Base-by-base conservation (phyloP, 2,888 invertebrate species). In the Hymenopus coronatus region DNA sequence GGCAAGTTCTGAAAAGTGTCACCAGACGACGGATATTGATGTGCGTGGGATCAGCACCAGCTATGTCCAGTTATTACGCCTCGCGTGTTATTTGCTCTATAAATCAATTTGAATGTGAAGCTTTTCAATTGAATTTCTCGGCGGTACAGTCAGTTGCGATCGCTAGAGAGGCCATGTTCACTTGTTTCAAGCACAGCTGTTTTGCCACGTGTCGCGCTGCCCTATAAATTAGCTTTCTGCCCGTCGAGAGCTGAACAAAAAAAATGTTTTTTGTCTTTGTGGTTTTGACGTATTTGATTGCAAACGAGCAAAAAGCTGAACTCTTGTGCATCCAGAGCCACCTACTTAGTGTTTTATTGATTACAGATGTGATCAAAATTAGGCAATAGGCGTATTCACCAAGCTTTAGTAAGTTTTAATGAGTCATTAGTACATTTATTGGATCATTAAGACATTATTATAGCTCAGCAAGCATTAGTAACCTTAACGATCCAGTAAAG, bases 31-130 rank as follows among this genome's bases (percentile, higher is more conserved):
- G 54, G 15, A 70, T 70, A 70, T 70, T 70, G 54, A 70, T 70
- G 54, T 70, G 54, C 54, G 54, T 70, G 25, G 54, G 54, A 70
- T 70, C 54, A 70, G 54, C 54, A 70, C 54, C 54, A 15, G 54
- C 54, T 70, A 15, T 70, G 54, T 70, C 54, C 54, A 70, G 54
- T 70, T 70, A 70, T 70, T 70, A 70, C 54, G 54, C 54, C 54
- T 70, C 54, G 54, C 54, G 20, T 70, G 30, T 86, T 86, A 86
- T 81, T 86, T 86, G 28, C 86, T 27, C 86, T 86, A 46, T 85
- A 85, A 46, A 85, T 46, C 85, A 85, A 85, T 85, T 85, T 85
- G 46, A 85, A 46, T 85, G 40, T 40, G 28, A 28, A 40, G 85
- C n/a, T 46, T 46, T 40, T 33, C 85, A 85, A 85, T 33, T 84